Evolutionary conservation across 2,797 vertebrate species (phyloP), one percentile per base, ranked within the genome.

Genomic region (Megalops cyprinoides): DNA sequence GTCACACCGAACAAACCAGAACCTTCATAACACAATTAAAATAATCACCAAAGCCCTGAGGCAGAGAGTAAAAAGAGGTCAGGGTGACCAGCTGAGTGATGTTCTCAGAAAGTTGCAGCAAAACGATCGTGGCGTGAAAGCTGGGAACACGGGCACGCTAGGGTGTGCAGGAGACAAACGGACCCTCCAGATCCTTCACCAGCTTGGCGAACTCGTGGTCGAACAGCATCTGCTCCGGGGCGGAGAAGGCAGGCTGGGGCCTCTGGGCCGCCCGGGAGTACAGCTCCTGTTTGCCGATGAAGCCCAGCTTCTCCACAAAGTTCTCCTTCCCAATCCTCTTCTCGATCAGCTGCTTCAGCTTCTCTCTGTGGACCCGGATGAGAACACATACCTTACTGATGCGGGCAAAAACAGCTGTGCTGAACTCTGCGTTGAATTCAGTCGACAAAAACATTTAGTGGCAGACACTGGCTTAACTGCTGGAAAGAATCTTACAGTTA

Each of bases 121-220:
- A n/a, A n/a, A n/a, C n/a, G n/a, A n/a, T n/a, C n/a, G n/a, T n/a
- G n/a, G n/a, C n/a, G n/a, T n/a, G n/a, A n/a, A n/a, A n/a, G n/a
- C n/a, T n/a, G n/a, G n/a, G n/a, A n/a, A n/a, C n/a, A n/a, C n/a
- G 2, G 55, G 39, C 56, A 8, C 2, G 28, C 18, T 79, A 69
- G 8, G 46, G n/a, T 2, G 46, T 58, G 14, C 34, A 56, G 56
- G 23, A 28, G 39, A 9, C 44, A 15, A 4, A 89, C 95, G 94
- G 87, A 99, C 98, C 98, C 90, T 99, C 98, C 83, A 99, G 91
- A 76, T 99, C 98, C 89, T 99, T 99, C 12, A 99, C 96, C 53
- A 99, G 92, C 87, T 97, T 98, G 69, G 98, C 99, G 91, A 99
- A 99, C 87, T 99, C 98, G 10, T 99, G 98, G 91, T 99, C 98